These are phyloP conservation scores for Emydocephalus ijimae DNA, from an alignment of 2,113 vertebrate genomes.

Conservation along the genomic window DNA sequence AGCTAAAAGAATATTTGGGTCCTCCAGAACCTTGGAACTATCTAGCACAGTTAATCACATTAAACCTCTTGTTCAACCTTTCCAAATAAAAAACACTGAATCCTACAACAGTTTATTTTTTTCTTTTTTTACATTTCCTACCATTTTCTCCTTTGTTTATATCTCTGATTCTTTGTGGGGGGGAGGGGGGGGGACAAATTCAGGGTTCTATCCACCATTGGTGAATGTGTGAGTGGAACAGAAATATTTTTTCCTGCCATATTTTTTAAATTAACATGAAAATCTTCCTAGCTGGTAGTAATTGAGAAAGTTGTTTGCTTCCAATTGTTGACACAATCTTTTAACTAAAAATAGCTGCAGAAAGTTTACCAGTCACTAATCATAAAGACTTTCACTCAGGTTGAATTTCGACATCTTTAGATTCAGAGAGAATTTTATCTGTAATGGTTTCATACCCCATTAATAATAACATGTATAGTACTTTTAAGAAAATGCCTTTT, in stretches of 20 bases:
- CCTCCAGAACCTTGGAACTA: no score
- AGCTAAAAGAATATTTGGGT: neutral
- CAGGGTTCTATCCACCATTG: neutral
- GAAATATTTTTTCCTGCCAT: conserved; percentile 6
- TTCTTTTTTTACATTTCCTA: no score
- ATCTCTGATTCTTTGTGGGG: neutral
- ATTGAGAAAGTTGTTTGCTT: conserved; percentile 3
- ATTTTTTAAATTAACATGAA: no score
- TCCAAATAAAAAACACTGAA: neutral
- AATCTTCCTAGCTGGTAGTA: neutral
- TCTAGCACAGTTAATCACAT: neutral
- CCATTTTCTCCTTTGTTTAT: neutral
- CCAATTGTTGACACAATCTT: neutral
- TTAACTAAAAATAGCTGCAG: neutral
- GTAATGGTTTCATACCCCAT: neutral
- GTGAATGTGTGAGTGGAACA: neutral
- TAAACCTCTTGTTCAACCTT: neutral
- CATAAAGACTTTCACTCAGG: neutral
- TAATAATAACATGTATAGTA: neutral
- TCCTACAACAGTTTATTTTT: neutral
- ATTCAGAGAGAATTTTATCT: neutral
- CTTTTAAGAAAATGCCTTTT: neutral
- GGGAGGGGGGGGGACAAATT: neutral
- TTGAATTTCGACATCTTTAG: neutral
- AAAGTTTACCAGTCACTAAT: neutral